Conservation (phyloP, 2,888 invertebrate genomes). For the Poecilobothrus nobilitatus region DNA sequence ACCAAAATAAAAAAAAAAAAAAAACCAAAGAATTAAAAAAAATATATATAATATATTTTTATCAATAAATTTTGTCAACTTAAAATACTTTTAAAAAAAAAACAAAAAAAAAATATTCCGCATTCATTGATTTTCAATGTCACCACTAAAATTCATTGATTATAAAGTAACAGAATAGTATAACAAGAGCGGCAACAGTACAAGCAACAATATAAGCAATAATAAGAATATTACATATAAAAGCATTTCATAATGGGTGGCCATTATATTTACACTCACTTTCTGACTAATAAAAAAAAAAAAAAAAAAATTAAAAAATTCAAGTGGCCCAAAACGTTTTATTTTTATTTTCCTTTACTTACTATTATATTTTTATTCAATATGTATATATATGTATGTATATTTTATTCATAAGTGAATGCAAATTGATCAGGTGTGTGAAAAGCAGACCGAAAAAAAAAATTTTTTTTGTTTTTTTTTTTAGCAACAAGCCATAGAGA, state of each 20-base stretch:
- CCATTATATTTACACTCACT: neutral
- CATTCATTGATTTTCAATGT: neutral
- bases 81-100: neutral
- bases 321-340: neutral
- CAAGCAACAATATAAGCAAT: no score
- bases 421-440: neutral
- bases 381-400: no score
- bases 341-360: neutral
- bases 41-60: neutral
- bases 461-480: no score
- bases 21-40: no score
- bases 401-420: neutral
- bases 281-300: no score
- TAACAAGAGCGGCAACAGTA: no score
- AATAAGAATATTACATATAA: neutral
- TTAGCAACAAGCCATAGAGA: neutral
- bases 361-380: no score
- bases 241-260: neutral
- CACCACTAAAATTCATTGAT: neutral
- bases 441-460: neutral
- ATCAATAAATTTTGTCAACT: conserved; percentile 1
- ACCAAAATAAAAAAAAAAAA: no score
- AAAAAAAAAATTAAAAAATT: neutral
- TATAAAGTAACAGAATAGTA: no score
- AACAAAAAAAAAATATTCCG: neutral